These are phyloP conservation scores for Xyrauchen texanus DNA, from an alignment of 2,113 vertebrate genomes.

Conservation along the genomic window DNA sequence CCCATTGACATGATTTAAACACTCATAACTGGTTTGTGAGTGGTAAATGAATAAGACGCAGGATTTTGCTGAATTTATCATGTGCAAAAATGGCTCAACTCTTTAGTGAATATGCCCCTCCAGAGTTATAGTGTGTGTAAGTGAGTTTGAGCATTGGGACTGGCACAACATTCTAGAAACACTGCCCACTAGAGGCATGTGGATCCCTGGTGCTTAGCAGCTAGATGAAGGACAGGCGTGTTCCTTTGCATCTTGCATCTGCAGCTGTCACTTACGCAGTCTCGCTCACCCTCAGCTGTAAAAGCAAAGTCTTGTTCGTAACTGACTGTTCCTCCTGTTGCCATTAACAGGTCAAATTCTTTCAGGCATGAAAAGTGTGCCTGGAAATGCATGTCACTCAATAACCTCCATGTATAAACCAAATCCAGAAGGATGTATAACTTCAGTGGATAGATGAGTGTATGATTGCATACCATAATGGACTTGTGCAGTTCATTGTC, in stretches of 20 bases:
- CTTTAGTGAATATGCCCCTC: too few species aligned
- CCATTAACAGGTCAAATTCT: conserved; percentile 45
- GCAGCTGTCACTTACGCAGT: not conserved
- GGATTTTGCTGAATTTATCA: too few species aligned
- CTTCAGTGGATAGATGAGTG: conserved; percentile 7
- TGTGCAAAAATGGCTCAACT: too few species aligned
- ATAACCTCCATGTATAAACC: conserved; percentile 25
- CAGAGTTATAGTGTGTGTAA: too few species aligned
- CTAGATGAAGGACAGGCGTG: not conserved
- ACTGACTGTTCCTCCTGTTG: conserved; percentile 22
- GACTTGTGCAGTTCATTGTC: conserved; percentile 10
- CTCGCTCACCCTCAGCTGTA: not conserved
- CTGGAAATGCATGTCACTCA: conserved; percentile 25
- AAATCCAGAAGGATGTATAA: not conserved
- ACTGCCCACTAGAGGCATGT: not conserved
- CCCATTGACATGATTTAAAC: too few species aligned
- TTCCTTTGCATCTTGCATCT: not conserved
- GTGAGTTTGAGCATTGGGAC: not conserved
- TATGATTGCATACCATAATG: conserved; percentile 7
- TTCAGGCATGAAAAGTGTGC: conserved; percentile 27
- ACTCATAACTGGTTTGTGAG: too few species aligned
- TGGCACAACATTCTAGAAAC: not conserved
- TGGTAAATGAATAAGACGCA: too few species aligned
- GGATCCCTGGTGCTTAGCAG: not conserved
- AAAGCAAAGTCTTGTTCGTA: conserved; percentile 54